phyloP scores from a whole-genome alignment of 2,888 invertebrate species.

The Ernsta delagoae region DNA sequence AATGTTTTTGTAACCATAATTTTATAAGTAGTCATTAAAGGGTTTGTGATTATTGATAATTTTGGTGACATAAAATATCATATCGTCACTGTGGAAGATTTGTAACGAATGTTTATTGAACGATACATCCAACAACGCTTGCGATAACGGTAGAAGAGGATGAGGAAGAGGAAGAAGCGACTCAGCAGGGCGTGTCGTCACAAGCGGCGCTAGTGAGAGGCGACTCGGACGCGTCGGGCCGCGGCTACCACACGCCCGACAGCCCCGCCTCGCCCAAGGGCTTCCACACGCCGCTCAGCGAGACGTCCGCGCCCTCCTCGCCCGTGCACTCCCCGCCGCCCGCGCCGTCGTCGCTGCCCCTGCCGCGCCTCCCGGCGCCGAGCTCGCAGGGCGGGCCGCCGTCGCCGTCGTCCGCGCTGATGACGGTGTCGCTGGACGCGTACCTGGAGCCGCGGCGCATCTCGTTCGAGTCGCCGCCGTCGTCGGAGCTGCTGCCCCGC shows the following conservation, averaged over 20 bases:
- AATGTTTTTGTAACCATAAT: neutral
- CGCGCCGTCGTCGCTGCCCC: slow-evolving; percentile 86
- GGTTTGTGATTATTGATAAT: neutral
- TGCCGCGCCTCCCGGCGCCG: slow-evolving; percentile 62
- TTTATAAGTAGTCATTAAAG: neutral
- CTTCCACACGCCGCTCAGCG: slow-evolving; percentile 92
- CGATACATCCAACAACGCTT: slow-evolving; percentile 10
- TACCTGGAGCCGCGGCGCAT: slow-evolving; percentile 94
- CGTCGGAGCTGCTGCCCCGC: slow-evolving; percentile 88
- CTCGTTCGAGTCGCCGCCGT: slow-evolving; percentile 91
- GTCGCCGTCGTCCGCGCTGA: slow-evolving; percentile 89
- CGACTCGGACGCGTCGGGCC: slow-evolving; percentile 82
- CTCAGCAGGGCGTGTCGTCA: slow-evolving; percentile 66
- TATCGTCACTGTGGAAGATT: neutral
- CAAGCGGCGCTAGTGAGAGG: slow-evolving; percentile 81
- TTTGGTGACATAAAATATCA: no score
- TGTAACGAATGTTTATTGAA: slow-evolving; percentile 39
- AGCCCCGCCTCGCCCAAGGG: slow-evolving; percentile 82
- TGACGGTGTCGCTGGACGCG: slow-evolving; percentile 93
- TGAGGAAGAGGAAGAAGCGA: slow-evolving; percentile 50
- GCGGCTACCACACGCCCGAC: slow-evolving; percentile 83
- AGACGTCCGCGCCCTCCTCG: slow-evolving; percentile 75
- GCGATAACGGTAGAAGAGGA: slow-evolving; percentile 41
- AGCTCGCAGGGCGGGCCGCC: slow-evolving; percentile 81
- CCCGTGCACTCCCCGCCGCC: slow-evolving; percentile 63